These are phyloP conservation scores for Chymomyza caudatula DNA, from an alignment of 2,888 invertebrate genomes.

Conservation along the genomic window DNA sequence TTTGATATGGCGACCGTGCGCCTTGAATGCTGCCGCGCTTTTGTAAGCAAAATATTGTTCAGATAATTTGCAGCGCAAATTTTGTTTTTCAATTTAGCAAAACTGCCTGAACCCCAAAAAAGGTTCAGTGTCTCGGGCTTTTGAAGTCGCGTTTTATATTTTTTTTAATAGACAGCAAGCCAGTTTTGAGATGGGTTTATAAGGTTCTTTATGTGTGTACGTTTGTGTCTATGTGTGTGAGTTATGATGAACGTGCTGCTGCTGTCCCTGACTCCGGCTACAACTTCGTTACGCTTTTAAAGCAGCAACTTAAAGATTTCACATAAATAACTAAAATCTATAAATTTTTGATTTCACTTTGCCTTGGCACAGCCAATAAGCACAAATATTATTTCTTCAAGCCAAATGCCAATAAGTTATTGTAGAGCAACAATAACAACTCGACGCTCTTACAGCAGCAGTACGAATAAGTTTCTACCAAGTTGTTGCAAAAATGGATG, in stretches of 20 bases:
- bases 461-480: slow-evolving; percentile 19
- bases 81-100: slow-evolving; percentile 46
- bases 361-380: slow-evolving; percentile 23
- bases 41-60: slow-evolving; percentile 20
- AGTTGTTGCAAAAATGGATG: background rate
- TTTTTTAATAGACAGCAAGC: background rate
- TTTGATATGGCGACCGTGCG: slow-evolving; percentile 28
- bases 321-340: slow-evolving; percentile 70
- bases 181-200: background rate
- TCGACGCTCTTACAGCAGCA: background rate
- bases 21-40: slow-evolving; percentile 17
- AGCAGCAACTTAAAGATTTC: slow-evolving; percentile 62
- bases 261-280: no score
- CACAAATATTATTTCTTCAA: slow-evolving; percentile 39
- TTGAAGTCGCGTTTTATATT: slow-evolving; percentile 36
- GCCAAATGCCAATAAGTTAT: slow-evolving; percentile 60
- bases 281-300: slow-evolving; percentile 40
- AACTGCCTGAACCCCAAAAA: background rate
- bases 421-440: slow-evolving; percentile 2
- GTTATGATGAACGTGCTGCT: background rate
- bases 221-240: background rate
- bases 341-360: slow-evolving; percentile 68
- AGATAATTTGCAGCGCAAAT: no score
- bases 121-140: slow-evolving; percentile 33
- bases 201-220: background rate